Evolutionary conservation across 2,888 invertebrate species (phyloP), one percentile per base, ranked within the genome.

Genomic region (Myathropa florea): DNA sequence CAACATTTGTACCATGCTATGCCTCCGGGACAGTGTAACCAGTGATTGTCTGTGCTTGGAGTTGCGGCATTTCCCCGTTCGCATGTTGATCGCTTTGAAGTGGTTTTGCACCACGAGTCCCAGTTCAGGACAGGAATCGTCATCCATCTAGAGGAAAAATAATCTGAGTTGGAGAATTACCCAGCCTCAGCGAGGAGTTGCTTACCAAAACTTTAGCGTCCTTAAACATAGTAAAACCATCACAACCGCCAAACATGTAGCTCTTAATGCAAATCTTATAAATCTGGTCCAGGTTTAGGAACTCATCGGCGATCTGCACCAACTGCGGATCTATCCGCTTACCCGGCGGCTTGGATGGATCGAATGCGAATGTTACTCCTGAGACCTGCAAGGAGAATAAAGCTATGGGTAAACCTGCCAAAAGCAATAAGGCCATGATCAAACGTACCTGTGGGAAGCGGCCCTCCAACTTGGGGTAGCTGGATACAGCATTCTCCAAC

Each of bases 81-180:
- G 94, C 89, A 97, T 95, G 92, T 96, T 95, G 89, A 98, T 97
- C 2, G 98, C 96, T 78, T 96, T 95, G 93, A 98, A 98, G 92
- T 98, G 97, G 93, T 98, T 98, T 93, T 97, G 97, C 24, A 98
- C 94, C 0, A 97, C 96, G 89, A 97, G 95, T 9, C 96, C 96
- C 85, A 98, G 93, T 90, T 97, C 96, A 0, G 97, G 97, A 89
- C 97, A 97, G 92, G 96, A 95, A 91, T 98, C 98, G 72, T 97
- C 96, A 89, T 96, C 95, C 89, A 97, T 94, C 97, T 97, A 89
- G 0, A 90, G 90, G 82, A 88, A 88, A 59, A 60, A 28, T 30
- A 24, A 6, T 12, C 21, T 3, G 4, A 26, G 23, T 55, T 26
- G 14, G 10, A 26, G 18, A 28, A 14, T 18, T 46, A 46, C 14